These are phyloP conservation scores for Chironomus tepperi DNA, from an alignment of 1,140 invertebrate genomes.

Conservation along the genomic window DNA sequence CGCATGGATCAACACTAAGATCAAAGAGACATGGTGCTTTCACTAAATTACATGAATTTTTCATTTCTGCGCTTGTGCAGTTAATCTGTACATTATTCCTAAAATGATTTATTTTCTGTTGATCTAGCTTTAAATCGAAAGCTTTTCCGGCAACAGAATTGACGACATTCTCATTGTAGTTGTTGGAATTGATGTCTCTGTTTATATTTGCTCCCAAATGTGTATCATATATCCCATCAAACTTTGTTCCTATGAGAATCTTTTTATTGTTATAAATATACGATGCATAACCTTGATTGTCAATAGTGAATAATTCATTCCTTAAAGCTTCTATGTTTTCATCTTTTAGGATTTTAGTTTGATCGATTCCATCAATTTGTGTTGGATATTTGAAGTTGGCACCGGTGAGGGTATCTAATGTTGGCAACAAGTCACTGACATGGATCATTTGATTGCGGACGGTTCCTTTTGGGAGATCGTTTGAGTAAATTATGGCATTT, in stretches of 20 bases:
- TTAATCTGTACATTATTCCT: neutral
- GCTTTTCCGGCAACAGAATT: neutral
- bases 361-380: neutral
- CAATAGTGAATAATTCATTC: slow-evolving; percentile 63
- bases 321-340: slow-evolving; percentile 41
- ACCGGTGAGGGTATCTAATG: slow-evolving; percentile 57
- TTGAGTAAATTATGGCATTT: slow-evolving; percentile 70
- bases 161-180: neutral
- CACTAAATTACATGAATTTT: slow-evolving; percentile 43
- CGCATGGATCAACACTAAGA: slow-evolving; percentile 65
- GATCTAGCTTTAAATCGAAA: neutral
- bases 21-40: slow-evolving; percentile 62
- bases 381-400: slow-evolving; percentile 29
- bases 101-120: neutral
- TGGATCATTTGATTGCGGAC: slow-evolving; percentile 70
- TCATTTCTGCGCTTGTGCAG: slow-evolving; percentile 29
- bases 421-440: slow-evolving; percentile 81
- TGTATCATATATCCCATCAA: slow-evolving; percentile 29
- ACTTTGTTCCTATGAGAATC: slow-evolving; percentile 53
- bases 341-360: neutral
- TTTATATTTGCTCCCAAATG: no score
- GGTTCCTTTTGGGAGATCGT: slow-evolving; percentile 42
- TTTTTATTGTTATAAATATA: slow-evolving; percentile 63
- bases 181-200: neutral
- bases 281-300: slow-evolving; percentile 49